phyloP scores from a whole-genome alignment of 2,113 vertebrate species.

The Apaloderma vittatum region DNA sequence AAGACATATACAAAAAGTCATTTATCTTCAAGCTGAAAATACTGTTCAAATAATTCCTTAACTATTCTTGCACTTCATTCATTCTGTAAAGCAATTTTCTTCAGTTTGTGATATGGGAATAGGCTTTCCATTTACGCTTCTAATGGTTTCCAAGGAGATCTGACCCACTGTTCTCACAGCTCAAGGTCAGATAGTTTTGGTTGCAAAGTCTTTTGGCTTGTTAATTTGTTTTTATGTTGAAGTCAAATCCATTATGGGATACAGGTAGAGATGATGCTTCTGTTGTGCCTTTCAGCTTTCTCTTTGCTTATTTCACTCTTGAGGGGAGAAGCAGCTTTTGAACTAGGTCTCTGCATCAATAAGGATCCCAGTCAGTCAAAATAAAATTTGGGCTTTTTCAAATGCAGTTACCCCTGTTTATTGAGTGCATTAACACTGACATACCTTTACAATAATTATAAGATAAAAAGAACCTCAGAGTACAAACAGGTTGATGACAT shows the following conservation, averaged over 20 bases:
- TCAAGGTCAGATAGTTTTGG: neutral
- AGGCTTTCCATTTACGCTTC: neutral
- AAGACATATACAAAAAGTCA: constrained; percentile 3
- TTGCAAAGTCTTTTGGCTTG: neutral
- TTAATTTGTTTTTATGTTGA: constrained; percentile 18
- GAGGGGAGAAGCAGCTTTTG: constrained; percentile 25
- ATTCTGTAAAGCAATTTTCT: constrained; percentile 15
- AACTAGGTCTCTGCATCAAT: constrained; percentile 29
- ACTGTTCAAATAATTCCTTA: constrained; percentile 32
- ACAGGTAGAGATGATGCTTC: neutral
- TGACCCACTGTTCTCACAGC: neutral
- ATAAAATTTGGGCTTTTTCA: neutral
- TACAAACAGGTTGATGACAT: neutral
- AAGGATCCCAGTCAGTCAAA: constrained; percentile 25
- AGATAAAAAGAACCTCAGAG: neutral
- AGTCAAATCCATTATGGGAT: constrained; percentile 28
- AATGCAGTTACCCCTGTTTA: neutral
- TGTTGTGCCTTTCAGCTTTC: constrained; percentile 46
- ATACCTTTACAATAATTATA: neutral
- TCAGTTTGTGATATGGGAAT: neutral
- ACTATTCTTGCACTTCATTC: constrained; percentile 12
- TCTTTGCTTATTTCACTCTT: neutral
- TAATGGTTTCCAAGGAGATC: constrained; percentile 3
- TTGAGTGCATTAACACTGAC: neutral
- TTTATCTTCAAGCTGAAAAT: constrained; percentile 31